Evolutionary conservation across 2,113 vertebrate species (phyloP), one percentile per base, ranked within the genome.

Genomic region (Myotis brandtii): DNA sequence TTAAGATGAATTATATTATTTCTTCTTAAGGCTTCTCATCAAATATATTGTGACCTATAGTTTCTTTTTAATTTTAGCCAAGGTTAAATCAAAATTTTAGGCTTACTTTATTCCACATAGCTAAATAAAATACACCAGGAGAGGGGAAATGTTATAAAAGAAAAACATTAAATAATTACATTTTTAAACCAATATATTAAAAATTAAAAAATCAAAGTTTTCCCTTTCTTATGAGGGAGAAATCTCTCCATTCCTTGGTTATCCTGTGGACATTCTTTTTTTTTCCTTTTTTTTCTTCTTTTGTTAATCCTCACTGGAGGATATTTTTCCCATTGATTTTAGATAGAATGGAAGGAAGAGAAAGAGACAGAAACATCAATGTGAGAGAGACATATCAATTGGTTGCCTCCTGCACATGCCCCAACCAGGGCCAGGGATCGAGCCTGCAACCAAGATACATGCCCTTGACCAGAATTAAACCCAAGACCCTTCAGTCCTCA

Each of bases 1-100:
- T 67, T 48, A 43, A 34, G 0, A 9, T 84, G 48, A 79, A 69
- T 89, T 69, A 37, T 18, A 32, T 40, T 70, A 48, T 43, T 89
- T 83, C 64, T 67, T 69, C 79, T 40, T 73, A 20, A 95, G 40
- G 1, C 30, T 30, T 87, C 59, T 64, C 50, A 79, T 77, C 59
- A 66, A 81, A 69, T 72, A 56, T 48, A 11, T 37, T 52, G 52
- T 66, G 17, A 84, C n/a, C 48, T 94, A 2, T 5, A 3, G 46
- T 91, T 69, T 59, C 27, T 69, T 94, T 87, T 70, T 20, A 20
- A 77, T 72, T 91, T 87, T 92, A 56, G 48, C 32, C 54, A 79
- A 79, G 43, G 17, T 54, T 79, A 81, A 72, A 37, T 79, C 25
- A 56, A 17, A 86, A 25, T 70, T 76, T 64, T 83, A 88, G 64